Base-by-base conservation (phyloP, 2,113 vertebrate genomes). In the Bettongia penicillata region DNA sequence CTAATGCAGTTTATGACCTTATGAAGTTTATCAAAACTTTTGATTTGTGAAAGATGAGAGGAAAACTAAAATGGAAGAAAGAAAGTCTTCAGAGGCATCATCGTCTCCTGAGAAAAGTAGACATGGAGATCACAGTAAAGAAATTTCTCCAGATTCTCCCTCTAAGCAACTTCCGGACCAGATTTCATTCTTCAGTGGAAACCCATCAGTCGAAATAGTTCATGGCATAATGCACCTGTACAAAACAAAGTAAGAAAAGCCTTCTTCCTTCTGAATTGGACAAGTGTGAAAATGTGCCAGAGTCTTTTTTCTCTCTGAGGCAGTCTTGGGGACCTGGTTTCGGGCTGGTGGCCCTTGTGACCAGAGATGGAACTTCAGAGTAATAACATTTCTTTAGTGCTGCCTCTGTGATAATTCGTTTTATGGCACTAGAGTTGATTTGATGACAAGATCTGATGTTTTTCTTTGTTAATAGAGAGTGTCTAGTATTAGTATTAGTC, bases 181-280 rank as follows among this genome's bases (percentile, higher is more conserved):
- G 98, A 99, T 99, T 94, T 99, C 99, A 8, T 99, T 99, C 99
- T 99, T 99, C 98, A 99, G 99, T 0, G 99, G 99, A 92, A 99
- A 99, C 93, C 99, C 99, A 0, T 99, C 99, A 0, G 99, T 99
- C 51, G 99, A 99, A 98, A 99, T 99, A 0, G 98, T 99, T 94
- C 99, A 99, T 8, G 99, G 99, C n/a, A 99, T 99, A 94, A 99
- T 99, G 99, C 99, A 99, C 84, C 99, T 99, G 24, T 99, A 99
- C 98, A 99, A 99, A 98, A 99, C 99, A 95, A 99, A 99, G 99
- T 99, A 98, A 99, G 99, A 61, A 93, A 37, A 95, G 3, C n/a
- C 5, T 55, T 92, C 94, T 95, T 94, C 89, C 93, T 95, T 96
- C 92, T 91, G 91, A 84, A 28, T 95, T 94, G 89, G 6, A 96